Evolutionary conservation across 2,113 vertebrate genomes (phyloP).

Genomic region (Pelobates fuscus): DNA sequence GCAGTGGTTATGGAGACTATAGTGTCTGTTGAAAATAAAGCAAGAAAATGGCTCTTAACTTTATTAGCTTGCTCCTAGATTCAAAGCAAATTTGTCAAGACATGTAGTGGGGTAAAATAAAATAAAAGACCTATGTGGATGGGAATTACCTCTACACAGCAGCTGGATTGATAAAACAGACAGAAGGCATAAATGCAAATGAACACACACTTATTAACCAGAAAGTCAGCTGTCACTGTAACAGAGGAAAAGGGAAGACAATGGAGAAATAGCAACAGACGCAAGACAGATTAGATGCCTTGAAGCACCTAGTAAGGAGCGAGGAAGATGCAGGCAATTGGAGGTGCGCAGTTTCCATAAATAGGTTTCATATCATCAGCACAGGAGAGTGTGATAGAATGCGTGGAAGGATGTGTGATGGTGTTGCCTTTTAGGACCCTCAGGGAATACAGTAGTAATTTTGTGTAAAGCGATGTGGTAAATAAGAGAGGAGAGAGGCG

Average conservation of each 20-base stretch:
- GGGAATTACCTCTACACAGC: too few relatives aligned
- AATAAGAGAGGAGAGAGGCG: neutral
- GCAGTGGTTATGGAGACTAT: too few relatives aligned
- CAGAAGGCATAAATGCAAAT: too few relatives aligned
- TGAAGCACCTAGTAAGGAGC: neutral
- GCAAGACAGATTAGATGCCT: neutral
- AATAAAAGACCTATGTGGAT: too few relatives aligned
- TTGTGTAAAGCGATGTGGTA: neutral
- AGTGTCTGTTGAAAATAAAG: too few relatives aligned
- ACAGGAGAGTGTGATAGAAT: neutral
- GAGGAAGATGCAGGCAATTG: conserved; percentile 1
- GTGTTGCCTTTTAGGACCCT: neutral
- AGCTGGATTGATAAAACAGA: too few relatives aligned
- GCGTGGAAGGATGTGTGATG: neutral
- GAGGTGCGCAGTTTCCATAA: neutral
- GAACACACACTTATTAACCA: neutral
- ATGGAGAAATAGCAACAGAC: neutral
- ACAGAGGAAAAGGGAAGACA: neutral
- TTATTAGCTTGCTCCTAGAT: too few relatives aligned
- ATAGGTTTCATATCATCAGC: neutral
- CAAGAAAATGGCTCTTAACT: too few relatives aligned
- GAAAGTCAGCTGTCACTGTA: neutral
- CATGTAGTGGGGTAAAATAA: too few relatives aligned
- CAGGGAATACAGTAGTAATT: neutral
- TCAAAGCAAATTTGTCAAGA: too few relatives aligned